These are phyloP conservation scores for Elmis aenea DNA, from an alignment of 2,888 invertebrate species.

Conservation along the genomic window DNA sequence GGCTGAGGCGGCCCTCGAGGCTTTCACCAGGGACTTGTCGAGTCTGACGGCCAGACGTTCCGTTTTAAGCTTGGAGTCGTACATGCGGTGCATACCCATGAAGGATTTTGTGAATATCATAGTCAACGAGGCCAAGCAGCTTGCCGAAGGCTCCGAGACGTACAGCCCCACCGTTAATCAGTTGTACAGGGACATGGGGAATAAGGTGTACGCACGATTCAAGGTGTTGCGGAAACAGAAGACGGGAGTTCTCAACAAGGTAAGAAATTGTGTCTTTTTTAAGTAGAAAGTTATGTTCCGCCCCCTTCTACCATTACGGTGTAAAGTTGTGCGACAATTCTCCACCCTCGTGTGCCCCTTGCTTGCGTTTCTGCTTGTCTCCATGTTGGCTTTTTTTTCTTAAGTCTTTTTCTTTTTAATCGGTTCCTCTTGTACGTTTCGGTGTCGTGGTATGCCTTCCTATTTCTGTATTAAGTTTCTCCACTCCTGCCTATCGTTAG, in stretches of 20 bases:
- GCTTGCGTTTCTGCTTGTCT: too few species aligned
- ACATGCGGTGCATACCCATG: slow-evolving; percentile 38
- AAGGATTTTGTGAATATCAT: slow-evolving; percentile 57
- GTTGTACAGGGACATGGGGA: slow-evolving; percentile 64
- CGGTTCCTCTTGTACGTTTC: too few species aligned
- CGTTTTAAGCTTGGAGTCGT: slow-evolving; percentile 37
- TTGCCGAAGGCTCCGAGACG: slow-evolving; percentile 74
- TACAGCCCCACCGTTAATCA: slow-evolving; percentile 66
- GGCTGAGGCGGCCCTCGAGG: slow-evolving; percentile 57
- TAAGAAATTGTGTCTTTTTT: too few species aligned
- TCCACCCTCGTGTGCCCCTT: too few species aligned
- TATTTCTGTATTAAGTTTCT: too few species aligned
- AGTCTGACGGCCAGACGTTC: slow-evolving; percentile 54
- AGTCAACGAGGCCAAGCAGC: slow-evolving; percentile 61
- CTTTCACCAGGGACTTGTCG: slow-evolving; percentile 66
- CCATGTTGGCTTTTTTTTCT: too few species aligned
- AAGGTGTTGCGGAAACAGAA: slow-evolving; percentile 62
- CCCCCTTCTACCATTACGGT: too few species aligned
- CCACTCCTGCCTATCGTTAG: too few species aligned
- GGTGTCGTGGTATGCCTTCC: too few species aligned
- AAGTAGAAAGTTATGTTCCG: too few species aligned
- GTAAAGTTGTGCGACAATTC: too few species aligned
- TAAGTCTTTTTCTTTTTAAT: too few species aligned
- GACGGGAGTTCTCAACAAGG: slow-evolving; percentile 63
- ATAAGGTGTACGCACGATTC: slow-evolving; percentile 62